Conservation (phyloP, 37 sponge, comb jelly and placozoan genomes). For the Crambe crambe region DNA sequence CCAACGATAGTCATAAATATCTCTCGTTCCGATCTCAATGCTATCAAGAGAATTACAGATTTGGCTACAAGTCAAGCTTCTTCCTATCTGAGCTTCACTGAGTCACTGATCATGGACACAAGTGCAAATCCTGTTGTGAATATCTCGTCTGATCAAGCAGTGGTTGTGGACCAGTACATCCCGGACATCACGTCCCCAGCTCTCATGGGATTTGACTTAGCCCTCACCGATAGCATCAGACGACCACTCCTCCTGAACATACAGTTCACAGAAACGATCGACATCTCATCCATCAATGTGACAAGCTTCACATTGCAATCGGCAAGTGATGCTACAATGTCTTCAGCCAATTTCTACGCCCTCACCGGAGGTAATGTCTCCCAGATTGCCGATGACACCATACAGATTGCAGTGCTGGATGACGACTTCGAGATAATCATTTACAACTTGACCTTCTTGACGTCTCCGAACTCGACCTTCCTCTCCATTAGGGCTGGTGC, state of each 20-base stretch:
- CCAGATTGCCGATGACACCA: slow-evolving; percentile 46
- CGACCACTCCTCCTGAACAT: slow-evolving; percentile 70
- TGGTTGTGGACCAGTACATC: slow-evolving; percentile 23
- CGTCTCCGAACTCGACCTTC: slow-evolving; percentile 40
- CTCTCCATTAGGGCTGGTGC: slow-evolving; percentile 50
- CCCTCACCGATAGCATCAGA: slow-evolving; percentile 67
- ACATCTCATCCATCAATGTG: slow-evolving; percentile 49
- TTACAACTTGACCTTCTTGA: slow-evolving; percentile 38
- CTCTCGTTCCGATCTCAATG: slow-evolving; percentile 58
- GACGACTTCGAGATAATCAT: slow-evolving; percentile 73
- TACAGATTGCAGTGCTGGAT: slow-evolving; percentile 58
- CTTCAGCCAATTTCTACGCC: neutral
- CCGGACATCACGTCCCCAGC: slow-evolving; percentile 63
- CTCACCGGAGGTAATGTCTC: slow-evolving; percentile 51
- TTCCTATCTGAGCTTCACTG: slow-evolving; percentile 51
- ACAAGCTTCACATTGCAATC: slow-evolving; percentile 59
- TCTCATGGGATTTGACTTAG: slow-evolving; percentile 72
- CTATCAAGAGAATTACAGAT: slow-evolving; percentile 54
- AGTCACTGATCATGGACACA: slow-evolving; percentile 58
- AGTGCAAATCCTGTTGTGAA: slow-evolving; percentile 34
- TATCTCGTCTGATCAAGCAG: slow-evolving; percentile 33
- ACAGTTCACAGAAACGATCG: slow-evolving; percentile 79
- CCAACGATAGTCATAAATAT: slow-evolving; percentile 57
- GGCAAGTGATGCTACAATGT: neutral
- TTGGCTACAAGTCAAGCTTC: slow-evolving; percentile 37